phyloP scores from a whole-genome alignment of 2,113 vertebrate species.

The Halcyon senegalensis region DNA sequence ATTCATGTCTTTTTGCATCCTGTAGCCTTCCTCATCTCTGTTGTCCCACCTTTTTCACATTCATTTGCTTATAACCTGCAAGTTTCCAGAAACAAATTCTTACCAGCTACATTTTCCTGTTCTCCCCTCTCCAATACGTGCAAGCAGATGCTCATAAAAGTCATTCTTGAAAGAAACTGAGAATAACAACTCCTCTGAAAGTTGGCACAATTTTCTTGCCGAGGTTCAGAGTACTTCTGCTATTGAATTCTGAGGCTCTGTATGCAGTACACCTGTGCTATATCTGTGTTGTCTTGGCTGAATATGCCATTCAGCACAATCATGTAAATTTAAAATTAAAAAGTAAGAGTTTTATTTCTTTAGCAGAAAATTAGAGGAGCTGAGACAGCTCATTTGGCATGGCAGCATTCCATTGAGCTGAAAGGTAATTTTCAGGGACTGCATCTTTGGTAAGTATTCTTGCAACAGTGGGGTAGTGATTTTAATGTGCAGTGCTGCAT shows the following conservation, averaged over 20 bases:
- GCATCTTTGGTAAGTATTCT: constrained; percentile 16
- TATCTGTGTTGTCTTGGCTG: neutral
- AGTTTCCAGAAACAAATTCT: constrained; percentile 4
- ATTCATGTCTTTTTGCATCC: neutral
- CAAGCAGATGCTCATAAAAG: neutral
- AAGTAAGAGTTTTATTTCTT: constrained; percentile 25
- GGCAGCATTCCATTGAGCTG: neutral
- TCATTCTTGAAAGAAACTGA: neutral
- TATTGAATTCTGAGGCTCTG: neutral
- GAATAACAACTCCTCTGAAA: neutral
- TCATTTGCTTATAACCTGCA: neutral
- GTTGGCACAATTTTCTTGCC: neutral
- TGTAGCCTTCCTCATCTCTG: neutral
- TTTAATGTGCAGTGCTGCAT: constrained; percentile 45
- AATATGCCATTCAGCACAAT: neutral
- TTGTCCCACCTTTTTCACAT: neutral
- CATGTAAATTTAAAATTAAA: constrained; percentile 18
- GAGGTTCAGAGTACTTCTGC: neutral
- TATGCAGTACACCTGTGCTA: neutral
- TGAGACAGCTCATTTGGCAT: constrained; percentile 2
- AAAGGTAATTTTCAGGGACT: constrained; percentile 35
- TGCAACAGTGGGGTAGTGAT: constrained; percentile 12
- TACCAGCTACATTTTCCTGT: neutral
- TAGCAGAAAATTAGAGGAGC: constrained; percentile 17
- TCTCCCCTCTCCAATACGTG: neutral